A percentile compares a stretch with the other conserved stretches of the same genome.
Conservation (phyloP, 2,888 invertebrate genomes). For the Platycnemis pennipes region DNA sequence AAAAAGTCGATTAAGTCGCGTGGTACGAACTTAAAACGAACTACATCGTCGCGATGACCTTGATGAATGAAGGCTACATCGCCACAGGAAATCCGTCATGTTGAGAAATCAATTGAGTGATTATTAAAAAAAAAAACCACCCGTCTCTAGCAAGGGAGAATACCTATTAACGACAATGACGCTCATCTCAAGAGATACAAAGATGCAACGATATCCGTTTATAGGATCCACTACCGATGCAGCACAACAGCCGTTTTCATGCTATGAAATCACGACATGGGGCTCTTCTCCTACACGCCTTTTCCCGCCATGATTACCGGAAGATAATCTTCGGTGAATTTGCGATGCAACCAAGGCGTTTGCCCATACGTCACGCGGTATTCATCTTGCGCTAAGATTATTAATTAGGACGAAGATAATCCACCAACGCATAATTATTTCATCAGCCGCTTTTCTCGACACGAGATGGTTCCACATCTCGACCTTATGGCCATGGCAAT, state of each 20-base stretch:
- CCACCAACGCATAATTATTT: neutral
- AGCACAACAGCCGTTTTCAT: neutral
- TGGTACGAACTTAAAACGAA: too few relatives aligned
- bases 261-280: neutral
- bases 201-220: too few relatives aligned
- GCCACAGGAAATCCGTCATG: too few relatives aligned
- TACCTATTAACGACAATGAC: too few relatives aligned
- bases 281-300: neutral
- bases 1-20: too few relatives aligned
- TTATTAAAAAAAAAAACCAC: too few relatives aligned
- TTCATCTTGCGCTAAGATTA: neutral
- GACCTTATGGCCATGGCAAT: neutral
- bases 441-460: neutral
- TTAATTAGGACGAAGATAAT: neutral
- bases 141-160: too few relatives aligned
- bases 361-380: neutral
- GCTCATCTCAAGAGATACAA: too few relatives aligned
- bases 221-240: too few relatives aligned
- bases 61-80: too few relatives aligned
- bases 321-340: neutral
- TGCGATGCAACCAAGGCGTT: neutral
- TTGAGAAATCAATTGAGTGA: too few relatives aligned
- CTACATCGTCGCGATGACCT: too few relatives aligned
- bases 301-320: neutral
- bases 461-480: neutral